Evolutionary conservation across 2,888 invertebrate species (phyloP).

Genomic region (Zeuzera pyrina): DNA sequence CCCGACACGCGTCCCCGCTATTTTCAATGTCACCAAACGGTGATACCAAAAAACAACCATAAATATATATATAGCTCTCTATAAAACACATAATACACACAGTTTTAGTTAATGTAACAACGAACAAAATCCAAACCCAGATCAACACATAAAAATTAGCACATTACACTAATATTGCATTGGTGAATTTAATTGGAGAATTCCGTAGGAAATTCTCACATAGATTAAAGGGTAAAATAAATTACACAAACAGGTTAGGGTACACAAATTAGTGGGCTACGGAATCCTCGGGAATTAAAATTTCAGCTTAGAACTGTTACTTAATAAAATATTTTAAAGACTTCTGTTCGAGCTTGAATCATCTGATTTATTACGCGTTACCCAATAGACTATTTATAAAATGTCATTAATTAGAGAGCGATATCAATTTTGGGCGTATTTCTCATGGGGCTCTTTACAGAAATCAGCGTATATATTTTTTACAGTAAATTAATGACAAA

Average conservation of each 20-base stretch:
- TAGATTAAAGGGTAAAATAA: slow-evolving; percentile 13
- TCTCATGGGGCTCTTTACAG: slow-evolving; percentile 48
- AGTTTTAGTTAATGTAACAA: slow-evolving; percentile 70
- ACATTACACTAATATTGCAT: slow-evolving; percentile 67
- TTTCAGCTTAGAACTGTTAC: slow-evolving; percentile 33
- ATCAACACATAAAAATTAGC: slow-evolving; percentile 66
- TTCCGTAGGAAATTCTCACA: slow-evolving; percentile 43
- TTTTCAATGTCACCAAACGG: slow-evolving; percentile 34
- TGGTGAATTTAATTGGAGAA: slow-evolving; percentile 51
- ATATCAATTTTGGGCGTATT: slow-evolving; percentile 28
- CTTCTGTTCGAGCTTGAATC: slow-evolving; percentile 44
- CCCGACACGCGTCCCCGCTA: slow-evolving; percentile 40
- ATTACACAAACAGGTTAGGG: slow-evolving; percentile 20
- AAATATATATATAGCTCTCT: slow-evolving; percentile 60
- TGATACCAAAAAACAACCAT: slow-evolving; percentile 49
- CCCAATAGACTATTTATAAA: slow-evolving; percentile 29
- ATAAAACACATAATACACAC: slow-evolving; percentile 70
- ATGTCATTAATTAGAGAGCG: slow-evolving; percentile 19
- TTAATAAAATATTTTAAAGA: slow-evolving; percentile 25
- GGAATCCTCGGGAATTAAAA: slow-evolving; percentile 46
- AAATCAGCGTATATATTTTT: slow-evolving; percentile 46
- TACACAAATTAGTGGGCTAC: slow-evolving; percentile 40
- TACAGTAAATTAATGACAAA: slow-evolving; percentile 54
- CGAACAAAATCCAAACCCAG: slow-evolving; percentile 71
- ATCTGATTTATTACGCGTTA: slow-evolving; percentile 23